Evolutionary conservation across 2,797 vertebrate species (phyloP).

Genomic region (Thunnus albacares): DNA sequence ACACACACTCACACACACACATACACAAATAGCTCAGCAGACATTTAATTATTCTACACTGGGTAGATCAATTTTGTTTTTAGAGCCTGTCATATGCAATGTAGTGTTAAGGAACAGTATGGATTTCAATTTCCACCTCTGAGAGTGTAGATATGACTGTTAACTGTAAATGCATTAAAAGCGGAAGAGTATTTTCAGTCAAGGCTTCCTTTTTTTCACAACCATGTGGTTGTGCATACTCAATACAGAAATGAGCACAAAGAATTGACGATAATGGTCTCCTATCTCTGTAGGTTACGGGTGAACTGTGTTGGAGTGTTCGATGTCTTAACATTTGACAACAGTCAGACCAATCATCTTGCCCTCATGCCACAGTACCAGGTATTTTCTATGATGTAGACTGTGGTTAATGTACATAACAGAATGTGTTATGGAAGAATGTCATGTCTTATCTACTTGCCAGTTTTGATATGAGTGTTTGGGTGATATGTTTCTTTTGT

Average conservation of each 20-base stretch:
- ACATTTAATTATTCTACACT: background rate
- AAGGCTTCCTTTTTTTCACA: conserved; percentile 53
- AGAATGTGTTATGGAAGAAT: background rate
- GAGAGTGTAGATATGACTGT: conserved; percentile 5
- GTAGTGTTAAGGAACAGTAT: background rate
- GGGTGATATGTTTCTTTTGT: conserved; percentile 20
- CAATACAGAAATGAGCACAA: background rate
- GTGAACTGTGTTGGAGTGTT: conserved; percentile 97
- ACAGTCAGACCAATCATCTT: conserved; percentile 98
- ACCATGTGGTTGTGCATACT: background rate
- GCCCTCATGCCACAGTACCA: conserved; percentile 97
- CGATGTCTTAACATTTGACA: conserved; percentile 99
- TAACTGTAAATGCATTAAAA: conserved; percentile 49
- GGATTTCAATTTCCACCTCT: conserved; percentile 11
- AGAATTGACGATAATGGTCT: conserved; percentile 14
- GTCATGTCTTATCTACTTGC: background rate
- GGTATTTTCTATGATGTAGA: conserved; percentile 68
- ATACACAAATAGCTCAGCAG: background rate
- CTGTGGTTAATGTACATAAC: background rate
- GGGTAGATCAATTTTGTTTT: background rate
- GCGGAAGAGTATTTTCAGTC: conserved; percentile 51
- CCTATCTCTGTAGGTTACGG: conserved; percentile 84
- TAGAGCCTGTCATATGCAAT: background rate
- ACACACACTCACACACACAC: too few species aligned
- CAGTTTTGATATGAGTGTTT: conserved; percentile 2